phyloP scores from a whole-genome alignment of 1,140 invertebrate species.

The Drosophila lacteicornis region DNA sequence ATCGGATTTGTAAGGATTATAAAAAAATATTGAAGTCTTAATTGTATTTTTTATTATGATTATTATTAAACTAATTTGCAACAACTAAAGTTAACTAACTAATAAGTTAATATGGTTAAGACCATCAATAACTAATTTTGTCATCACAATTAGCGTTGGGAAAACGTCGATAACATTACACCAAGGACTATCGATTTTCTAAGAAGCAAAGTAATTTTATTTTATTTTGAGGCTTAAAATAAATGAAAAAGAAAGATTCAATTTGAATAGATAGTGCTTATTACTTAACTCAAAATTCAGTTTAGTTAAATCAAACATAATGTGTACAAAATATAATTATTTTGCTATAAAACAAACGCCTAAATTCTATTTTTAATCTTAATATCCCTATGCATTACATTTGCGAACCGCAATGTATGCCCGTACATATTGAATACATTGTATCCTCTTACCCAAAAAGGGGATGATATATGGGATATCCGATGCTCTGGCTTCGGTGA shows the following conservation, averaged over 20 bases:
- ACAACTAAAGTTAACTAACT: not conserved
- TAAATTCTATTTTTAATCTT: not conserved
- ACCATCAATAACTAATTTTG: not conserved
- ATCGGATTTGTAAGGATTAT: not conserved
- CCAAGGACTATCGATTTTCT: not conserved
- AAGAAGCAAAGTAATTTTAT: no score
- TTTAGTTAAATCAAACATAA: no score
- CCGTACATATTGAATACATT: slow-evolving; percentile 29
- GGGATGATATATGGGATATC: slow-evolving; percentile 52
- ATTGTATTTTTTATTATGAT: not conserved
- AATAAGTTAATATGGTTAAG: not conserved
- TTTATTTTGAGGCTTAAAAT: no score
- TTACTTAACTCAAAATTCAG: no score
- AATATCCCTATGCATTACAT: not conserved
- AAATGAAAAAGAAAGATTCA: no score
- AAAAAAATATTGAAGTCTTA: not conserved
- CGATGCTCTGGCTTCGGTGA: slow-evolving; percentile 51
- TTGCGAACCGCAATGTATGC: slow-evolving; percentile 24
- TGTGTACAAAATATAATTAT: not conserved
- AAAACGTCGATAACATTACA: not conserved
- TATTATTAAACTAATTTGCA: not conserved
- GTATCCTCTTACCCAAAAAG: slow-evolving; percentile 29
- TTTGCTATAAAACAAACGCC: not conserved
- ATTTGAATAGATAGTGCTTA: no score
- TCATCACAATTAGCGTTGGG: not conserved